Evolutionary conservation across 2,797 vertebrate genomes (phyloP).

Genomic region (Carduelis carduelis): DNA sequence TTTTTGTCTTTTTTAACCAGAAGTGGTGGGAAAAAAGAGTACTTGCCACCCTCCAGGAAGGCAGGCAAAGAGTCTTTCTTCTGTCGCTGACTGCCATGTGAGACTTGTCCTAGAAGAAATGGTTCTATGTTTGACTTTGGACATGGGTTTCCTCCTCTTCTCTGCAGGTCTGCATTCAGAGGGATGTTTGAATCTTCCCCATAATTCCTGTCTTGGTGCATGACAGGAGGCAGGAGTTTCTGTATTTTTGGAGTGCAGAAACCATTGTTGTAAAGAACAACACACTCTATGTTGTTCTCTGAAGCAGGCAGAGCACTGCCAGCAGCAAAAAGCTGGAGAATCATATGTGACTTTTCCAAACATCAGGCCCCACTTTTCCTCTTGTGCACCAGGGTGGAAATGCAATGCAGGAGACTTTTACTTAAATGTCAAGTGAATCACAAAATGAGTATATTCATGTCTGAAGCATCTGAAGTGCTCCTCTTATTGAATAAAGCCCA

Average conservation of each 20-base stretch:
- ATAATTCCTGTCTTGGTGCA: background rate
- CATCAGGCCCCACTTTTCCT: background rate
- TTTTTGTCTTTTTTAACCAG: background rate
- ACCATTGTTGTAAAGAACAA: background rate
- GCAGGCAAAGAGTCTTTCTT: background rate
- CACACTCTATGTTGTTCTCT: rapidly evolving
- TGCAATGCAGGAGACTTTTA: background rate
- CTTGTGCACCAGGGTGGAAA: background rate
- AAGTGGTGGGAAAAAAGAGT: background rate
- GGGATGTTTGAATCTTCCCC: background rate
- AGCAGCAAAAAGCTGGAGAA: background rate
- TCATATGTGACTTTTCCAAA: background rate
- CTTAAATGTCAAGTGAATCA: background rate
- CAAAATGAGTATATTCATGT: background rate
- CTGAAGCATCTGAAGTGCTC: background rate
- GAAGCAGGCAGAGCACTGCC: background rate
- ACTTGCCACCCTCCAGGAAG: background rate
- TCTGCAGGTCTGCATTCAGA: background rate
- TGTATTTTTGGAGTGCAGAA: background rate
- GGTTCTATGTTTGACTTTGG: background rate
- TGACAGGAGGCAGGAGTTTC: background rate
- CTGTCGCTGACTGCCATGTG: rapidly evolving
- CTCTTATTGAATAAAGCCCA: background rate
- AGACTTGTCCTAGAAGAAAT: background rate
- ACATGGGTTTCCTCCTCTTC: background rate